These are phyloP conservation scores for Cichlasoma orientale DNA, from an alignment of 2,797 vertebrate genomes.

Conservation along the genomic window DNA sequence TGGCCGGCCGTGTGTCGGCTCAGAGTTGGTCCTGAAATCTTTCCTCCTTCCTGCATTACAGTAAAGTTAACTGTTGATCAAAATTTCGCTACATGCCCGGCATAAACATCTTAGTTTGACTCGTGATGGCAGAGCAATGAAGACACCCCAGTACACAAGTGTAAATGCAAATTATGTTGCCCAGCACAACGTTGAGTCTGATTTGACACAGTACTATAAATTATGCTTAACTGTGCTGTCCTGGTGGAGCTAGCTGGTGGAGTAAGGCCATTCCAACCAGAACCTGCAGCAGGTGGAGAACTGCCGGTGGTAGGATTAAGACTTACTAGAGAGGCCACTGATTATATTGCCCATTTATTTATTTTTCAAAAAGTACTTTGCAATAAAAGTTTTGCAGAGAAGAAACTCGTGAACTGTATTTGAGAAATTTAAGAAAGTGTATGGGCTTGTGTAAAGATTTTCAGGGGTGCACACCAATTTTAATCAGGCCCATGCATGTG, in stretches of 20 bases:
- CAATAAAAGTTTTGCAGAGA: neutral
- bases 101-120: neutral
- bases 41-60: neutral
- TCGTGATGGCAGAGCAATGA: neutral
- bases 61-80: neutral
- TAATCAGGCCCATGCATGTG: neutral
- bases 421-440: accelerated
- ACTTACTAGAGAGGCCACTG: neutral
- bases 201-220: neutral
- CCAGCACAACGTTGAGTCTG: neutral
- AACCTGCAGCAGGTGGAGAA: neutral
- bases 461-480: neutral
- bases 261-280: neutral
- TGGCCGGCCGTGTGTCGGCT: neutral
- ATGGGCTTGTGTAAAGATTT: neutral
- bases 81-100: neutral
- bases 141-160: neutral
- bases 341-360: neutral
- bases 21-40: neutral
- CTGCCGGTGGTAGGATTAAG: neutral
- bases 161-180: neutral
- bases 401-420: neutral
- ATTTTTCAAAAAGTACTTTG: neutral
- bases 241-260: neutral
- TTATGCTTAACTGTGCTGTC: neutral